Evolutionary conservation across 2,888 invertebrate species (phyloP).

Genomic region (Galerucella pusilla): DNA sequence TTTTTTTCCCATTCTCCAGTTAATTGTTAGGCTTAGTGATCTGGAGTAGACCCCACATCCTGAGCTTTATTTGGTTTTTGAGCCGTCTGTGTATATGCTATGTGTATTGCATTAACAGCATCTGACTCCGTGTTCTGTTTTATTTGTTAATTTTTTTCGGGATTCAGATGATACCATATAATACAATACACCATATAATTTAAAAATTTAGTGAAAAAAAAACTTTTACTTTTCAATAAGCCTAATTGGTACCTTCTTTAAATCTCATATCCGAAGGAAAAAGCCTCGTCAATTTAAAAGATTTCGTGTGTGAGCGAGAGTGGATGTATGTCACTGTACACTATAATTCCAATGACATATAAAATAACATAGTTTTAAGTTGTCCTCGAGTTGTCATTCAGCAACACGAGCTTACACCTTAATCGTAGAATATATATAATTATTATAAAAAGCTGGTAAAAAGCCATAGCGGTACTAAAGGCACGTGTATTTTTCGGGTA

Average conservation of each 20-base stretch:
- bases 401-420: constrained; percentile 48
- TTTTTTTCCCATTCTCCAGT: too few species aligned
- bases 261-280: constrained; percentile 25
- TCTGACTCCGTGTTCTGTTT: too few species aligned
- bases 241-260: constrained; percentile 35
- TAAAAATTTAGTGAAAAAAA: constrained; percentile 7
- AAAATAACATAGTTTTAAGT: constrained; percentile 58
- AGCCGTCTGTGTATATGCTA: too few species aligned
- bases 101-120: too few species aligned
- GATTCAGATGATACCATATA: not conserved
- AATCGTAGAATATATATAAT: constrained; percentile 63
- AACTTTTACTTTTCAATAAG: constrained; percentile 4
- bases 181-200: not conserved
- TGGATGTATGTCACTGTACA: constrained; percentile 39
- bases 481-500: constrained; percentile 53
- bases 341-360: constrained; percentile 55
- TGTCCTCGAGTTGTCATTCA: constrained; percentile 55
- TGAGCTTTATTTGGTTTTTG: too few species aligned
- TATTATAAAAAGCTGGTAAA: constrained; percentile 60
- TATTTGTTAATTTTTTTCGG: too few species aligned
- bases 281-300: constrained; percentile 39
- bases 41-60: too few species aligned
- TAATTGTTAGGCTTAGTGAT: too few species aligned
- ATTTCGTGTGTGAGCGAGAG: constrained; percentile 40
- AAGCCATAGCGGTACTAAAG: constrained; percentile 59